Evolutionary conservation across 2,888 invertebrate genomes (phyloP), one percentile per base, ranked within the genome.

Genomic region (Rhyacophila evoluta): DNA sequence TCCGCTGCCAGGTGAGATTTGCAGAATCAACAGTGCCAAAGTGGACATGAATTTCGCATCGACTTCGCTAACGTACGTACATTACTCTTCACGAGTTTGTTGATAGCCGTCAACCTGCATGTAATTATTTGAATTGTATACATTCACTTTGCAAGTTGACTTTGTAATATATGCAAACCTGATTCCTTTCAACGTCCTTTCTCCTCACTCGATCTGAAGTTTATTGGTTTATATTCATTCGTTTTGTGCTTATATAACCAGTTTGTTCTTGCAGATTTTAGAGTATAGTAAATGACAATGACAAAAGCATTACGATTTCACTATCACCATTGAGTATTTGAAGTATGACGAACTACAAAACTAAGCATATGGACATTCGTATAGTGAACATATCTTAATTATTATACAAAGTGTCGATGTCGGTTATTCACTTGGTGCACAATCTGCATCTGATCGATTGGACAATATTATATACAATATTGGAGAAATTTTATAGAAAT

Each of bases 141-240:
- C 55, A 55, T 55, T 55, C 55, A 55, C 55, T 55, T 55, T 55
- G 55, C 55, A 2, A 12, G 55, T 55, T 55, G 55, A 55, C 55
- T 55, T 55, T 55, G 55, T 55, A 55, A 55, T 33, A 33, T 55
- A 19, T 8, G 15, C 2, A 55, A 55, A 55, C 55, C 55, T 25
- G 55, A 55, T 55, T 55, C 55, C 19, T 55, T 55, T 55, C 55
- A 55, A 19, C 55, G 55, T 55, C 55, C 55, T 55, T 55, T 55
- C 55, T 55, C 55, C 19, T 8, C 55, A 55, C 55, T 25, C 55
- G 55, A 55, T 55, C 19, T 55, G 55, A 55, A 55, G 55, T 55
- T 55, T 55, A 55, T 19, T 19, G 6, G 55, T 55, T 55, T 55
- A 19, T 25, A 12, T 55, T 12, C 25, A 25, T 55, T 55, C 10